These are phyloP conservation scores for Pangasianodon hypophthalmus DNA, from an alignment of 2,113 vertebrate species.

Conservation along the genomic window DNA sequence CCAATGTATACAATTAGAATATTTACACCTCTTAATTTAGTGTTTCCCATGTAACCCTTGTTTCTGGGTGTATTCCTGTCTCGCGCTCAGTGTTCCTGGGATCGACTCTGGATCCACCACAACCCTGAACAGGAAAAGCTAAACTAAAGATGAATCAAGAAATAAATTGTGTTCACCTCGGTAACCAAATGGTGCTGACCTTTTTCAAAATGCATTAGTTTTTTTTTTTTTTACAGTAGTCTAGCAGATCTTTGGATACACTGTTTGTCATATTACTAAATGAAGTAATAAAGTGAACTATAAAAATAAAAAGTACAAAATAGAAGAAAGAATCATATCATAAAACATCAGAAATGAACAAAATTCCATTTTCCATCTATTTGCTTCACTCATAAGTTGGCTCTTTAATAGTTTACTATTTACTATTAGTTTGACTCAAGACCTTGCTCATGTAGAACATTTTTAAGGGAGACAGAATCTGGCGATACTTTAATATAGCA, in stretches of 20 bases:
- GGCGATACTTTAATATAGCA: not conserved
- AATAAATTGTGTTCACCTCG: not conserved
- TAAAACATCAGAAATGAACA: not conserved
- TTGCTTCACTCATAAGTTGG: not conserved
- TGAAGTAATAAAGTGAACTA: not conserved
- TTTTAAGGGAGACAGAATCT: not conserved
- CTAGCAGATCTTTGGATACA: not conserved
- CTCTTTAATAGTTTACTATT: not conserved
- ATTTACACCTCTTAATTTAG: conserved; percentile 13
- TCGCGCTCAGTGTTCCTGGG: not conserved
- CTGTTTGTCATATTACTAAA: not conserved
- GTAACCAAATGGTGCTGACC: not conserved
- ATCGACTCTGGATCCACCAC: not conserved
- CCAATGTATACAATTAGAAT: conserved; percentile 1
- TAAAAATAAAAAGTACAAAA: not conserved
- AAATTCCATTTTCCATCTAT: not conserved
- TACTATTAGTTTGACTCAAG: not conserved
- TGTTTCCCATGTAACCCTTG: not conserved
- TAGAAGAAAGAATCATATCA: too few relatives aligned
- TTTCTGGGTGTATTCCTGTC: not conserved
- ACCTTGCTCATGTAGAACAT: not conserved
- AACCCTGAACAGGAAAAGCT: not conserved
- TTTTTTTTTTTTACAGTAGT: not conserved
- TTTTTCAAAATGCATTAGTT: not conserved
- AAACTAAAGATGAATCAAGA: not conserved